Evolutionary conservation across 1,140 invertebrate genomes (phyloP), one percentile per base, ranked within the genome.

Genomic region (Zaprionus lachaisei): DNA sequence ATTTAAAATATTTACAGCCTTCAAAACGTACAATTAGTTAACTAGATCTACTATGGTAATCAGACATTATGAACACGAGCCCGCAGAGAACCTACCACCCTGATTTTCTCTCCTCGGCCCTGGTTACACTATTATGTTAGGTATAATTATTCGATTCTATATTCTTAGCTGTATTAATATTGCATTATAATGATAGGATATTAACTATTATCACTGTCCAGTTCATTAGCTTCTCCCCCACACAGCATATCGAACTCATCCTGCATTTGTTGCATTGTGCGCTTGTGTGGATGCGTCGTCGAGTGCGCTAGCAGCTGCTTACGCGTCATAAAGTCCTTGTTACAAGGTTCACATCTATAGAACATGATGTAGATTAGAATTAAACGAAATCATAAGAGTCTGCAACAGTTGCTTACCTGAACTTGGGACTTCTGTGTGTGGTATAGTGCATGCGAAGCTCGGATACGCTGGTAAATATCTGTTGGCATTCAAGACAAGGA

Each of bases 401-500:
- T 14, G 3, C 7, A 26, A n/a, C 17, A 22, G 14, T 26, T 4
- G 4, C 28, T 72, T 44, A 81, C 81, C 81, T 74, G 31, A 58
- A 85, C 31, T 49, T 64, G 14, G 51, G 17, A 11, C 31, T 24
- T 1, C 41, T 41, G 34, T 81, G 84, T 1, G 11, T 54, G 2
- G 41, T n/a, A 11, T 49, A 28, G 72, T 89, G 84, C 0, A 20
- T 22, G 4, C 74, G 67, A 5, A 89, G 49, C n/a, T 79, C 66
- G 0, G 12, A 12, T 2, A 73, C 66, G 20, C 67, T 90, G 4
- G 2, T 11, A 15, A 81, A 89, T 12, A 49, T 37, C 47, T 34
- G 51, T 15, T 72, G 65, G 26, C 83, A 86, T 44, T 91, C 79
- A 11, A 90, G 60, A 31, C 85, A 90, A 2, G 85, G 85, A 60